These are phyloP conservation scores for Lamprologus sp. DNA, from an alignment of 2,113 vertebrate species.

Conservation along the genomic window DNA sequence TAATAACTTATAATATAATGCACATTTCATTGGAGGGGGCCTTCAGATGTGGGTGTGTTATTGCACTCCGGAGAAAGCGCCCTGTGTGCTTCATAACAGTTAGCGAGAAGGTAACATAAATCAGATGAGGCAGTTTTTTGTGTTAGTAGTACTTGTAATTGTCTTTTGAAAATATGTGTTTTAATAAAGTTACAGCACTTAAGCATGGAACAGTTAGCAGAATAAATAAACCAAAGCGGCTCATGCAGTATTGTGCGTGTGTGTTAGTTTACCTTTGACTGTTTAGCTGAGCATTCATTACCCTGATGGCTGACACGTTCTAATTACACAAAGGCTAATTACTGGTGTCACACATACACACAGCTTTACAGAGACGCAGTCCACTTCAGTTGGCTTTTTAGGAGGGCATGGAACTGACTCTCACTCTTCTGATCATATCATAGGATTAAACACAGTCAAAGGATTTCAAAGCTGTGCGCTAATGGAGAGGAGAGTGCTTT, in stretches of 20 bases:
- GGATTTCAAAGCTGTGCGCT: background rate
- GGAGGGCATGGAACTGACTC: background rate
- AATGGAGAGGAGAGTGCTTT: background rate
- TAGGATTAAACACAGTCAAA: background rate
- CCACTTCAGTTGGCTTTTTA: background rate
- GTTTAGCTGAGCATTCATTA: constrained; percentile 31
- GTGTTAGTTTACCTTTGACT: constrained; percentile 29
- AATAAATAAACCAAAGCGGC: background rate
- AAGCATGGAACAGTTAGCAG: background rate
- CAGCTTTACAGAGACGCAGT: background rate
- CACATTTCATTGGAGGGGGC: constrained; percentile 66
- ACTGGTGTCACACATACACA: background rate
- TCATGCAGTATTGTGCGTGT: background rate
- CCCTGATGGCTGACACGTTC: constrained; percentile 10
- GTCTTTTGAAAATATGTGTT: background rate
- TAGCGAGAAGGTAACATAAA: constrained; percentile 18
- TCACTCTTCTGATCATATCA: background rate
- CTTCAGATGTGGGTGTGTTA: constrained; percentile 49
- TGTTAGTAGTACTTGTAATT: constrained; percentile 1
- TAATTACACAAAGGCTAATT: constrained; percentile 15
- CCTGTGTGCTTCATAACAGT: constrained; percentile 28
- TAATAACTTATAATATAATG: constrained; percentile 69
- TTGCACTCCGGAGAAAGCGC: constrained; percentile 21
- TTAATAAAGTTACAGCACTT: constrained; percentile 8
- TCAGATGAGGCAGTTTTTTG: constrained; percentile 19